Evolutionary conservation across 2,113 vertebrate species (phyloP), one percentile per base, ranked within the genome.

Genomic region (Lycocorax pyrrhopterus): DNA sequence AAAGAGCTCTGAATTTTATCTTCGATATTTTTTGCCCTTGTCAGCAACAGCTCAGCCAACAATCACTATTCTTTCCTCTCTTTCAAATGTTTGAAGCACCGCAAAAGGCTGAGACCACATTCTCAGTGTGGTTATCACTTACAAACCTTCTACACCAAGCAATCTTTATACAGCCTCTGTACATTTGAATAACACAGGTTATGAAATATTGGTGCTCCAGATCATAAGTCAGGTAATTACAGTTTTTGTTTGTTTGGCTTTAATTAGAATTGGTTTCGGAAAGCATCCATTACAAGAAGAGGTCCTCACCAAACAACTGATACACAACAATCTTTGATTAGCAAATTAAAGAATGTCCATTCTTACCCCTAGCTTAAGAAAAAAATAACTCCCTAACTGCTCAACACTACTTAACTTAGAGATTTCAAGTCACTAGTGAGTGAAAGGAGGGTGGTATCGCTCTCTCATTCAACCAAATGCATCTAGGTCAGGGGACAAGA

Each of bases 241-340:
- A 30, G 81, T 72, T 92, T 95, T 96, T 94, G 63, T 87, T 96
- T 96, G 58, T 87, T 93, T 95, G 72, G 8, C 25, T 84, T 90
- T 95, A 93, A 90, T 92, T 95, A 95, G 96, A 95, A 88, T 92
- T 84, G 81, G n/a, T 74, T 60, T 90, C 6, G 0, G 73, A 97
- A 96, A 94, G 44, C 39, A 63, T 64, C 64, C 73, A 49, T 94
- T 95, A 93, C 35, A 92, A 90, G 86, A 75, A 89, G 90, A 92
- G 76, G 47, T 81, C 76, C 68, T 94, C 77, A 60, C 26, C 69
- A 64, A 92, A 84, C 49, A 75, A 72, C 26, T 20, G 41, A 60
- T 67, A 92, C 25, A 78, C 47, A 72, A 23, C 44, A 72, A 51
- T 63, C 46, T 52, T 86, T 1, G 0, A 29, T 22, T 52, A 59